These are phyloP conservation scores for Indicator indicator DNA, from an alignment of 2,113 vertebrate genomes.

Conservation along the genomic window DNA sequence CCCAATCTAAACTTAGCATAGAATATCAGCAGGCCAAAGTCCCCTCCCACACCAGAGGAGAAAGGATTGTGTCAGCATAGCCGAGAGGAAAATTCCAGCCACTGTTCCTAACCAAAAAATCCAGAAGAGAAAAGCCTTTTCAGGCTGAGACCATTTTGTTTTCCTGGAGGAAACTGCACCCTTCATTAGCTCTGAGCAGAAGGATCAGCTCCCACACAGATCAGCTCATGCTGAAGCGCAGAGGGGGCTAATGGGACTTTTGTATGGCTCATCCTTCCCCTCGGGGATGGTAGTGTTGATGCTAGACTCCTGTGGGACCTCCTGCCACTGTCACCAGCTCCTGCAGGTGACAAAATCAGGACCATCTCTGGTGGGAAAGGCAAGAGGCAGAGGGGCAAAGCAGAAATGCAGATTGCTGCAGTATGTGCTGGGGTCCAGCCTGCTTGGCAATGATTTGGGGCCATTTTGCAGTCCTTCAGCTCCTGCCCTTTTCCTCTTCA, in stretches of 20 bases:
- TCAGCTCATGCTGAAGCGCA: accelerated
- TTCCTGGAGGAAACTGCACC: slow-evolving; percentile 1
- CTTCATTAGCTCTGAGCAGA: neutral
- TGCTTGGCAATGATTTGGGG: neutral
- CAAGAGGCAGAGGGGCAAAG: neutral
- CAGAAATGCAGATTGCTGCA: neutral
- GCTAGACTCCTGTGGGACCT: neutral
- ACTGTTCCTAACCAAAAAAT: neutral
- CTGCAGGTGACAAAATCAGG: neutral
- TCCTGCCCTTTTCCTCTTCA: neutral
- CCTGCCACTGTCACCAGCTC: neutral
- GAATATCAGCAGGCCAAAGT: slow-evolving; percentile 7
- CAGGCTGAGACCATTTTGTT: neutral
- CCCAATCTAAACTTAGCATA: neutral
- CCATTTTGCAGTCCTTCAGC: neutral
- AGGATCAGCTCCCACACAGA: neutral
- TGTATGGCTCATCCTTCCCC: neutral
- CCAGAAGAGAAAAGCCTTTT: neutral
- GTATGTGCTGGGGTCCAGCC: neutral
- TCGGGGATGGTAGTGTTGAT: neutral
- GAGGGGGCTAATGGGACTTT: neutral
- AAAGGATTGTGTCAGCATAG: slow-evolving; percentile 22
- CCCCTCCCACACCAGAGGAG: slow-evolving; percentile 22
- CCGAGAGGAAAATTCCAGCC: slow-evolving; percentile 38
- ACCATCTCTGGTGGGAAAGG: neutral